phyloP scores from a whole-genome alignment of 2,888 invertebrate species.

The Leucoma salicis region DNA sequence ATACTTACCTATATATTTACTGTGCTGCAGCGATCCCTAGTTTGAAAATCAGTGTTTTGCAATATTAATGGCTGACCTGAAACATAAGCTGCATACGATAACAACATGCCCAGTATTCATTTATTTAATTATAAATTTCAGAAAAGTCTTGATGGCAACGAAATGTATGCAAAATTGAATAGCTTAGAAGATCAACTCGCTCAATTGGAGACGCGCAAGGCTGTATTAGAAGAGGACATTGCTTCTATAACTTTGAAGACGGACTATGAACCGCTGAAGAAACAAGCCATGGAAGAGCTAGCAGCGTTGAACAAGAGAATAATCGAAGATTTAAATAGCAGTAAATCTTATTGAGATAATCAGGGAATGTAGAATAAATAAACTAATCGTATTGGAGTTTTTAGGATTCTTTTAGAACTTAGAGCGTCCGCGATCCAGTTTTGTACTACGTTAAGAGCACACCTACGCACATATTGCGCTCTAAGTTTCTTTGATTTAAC shows the following conservation, averaged over 20 bases:
- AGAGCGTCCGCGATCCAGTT: too few relatives aligned
- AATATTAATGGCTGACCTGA: too few relatives aligned
- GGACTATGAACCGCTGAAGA: constrained; percentile 85
- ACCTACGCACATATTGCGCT: too few relatives aligned
- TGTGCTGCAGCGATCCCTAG: too few relatives aligned
- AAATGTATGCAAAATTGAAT: constrained; percentile 86
- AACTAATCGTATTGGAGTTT: too few relatives aligned
- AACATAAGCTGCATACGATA: too few relatives aligned
- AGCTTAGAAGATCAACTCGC: constrained; percentile 86
- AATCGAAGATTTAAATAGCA: constrained; percentile 64
- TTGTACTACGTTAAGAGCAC: too few relatives aligned
- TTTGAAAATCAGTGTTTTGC: too few relatives aligned
- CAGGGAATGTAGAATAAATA: neutral
- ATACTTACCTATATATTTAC: too few relatives aligned
- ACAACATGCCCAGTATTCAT: too few relatives aligned
- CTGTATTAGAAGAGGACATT: constrained; percentile 85
- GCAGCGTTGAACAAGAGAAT: constrained; percentile 81
- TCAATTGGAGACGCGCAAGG: constrained; percentile 86
- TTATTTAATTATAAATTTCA: constrained; percentile 56
- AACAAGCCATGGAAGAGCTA: constrained; percentile 80
- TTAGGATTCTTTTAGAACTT: too few relatives aligned
- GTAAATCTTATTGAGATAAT: constrained; percentile 55
- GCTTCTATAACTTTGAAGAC: constrained; percentile 85
- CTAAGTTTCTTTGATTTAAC: neutral
- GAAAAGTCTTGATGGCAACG: constrained; percentile 86